Percentiles rank a stretch among this genome's conserved stretches.
These are phyloP conservation scores for Nestor notabilis DNA, from an alignment of 2,113 vertebrate genomes.

Conservation along the genomic window DNA sequence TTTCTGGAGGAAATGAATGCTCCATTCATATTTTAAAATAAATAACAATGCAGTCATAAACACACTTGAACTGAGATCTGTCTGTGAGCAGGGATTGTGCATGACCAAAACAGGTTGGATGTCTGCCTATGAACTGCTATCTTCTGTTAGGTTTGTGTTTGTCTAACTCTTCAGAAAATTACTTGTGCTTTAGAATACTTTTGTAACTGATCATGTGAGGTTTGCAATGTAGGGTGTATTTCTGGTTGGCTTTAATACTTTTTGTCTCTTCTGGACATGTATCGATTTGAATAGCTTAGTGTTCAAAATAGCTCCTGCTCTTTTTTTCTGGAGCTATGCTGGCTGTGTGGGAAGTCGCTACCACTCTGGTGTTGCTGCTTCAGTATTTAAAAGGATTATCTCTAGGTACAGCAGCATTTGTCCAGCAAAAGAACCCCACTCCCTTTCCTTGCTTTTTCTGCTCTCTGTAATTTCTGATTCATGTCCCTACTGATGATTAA, in stretches of 20 bases:
- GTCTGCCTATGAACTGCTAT: not conserved
- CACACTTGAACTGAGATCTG: not conserved
- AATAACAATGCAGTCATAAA: conserved; percentile 45
- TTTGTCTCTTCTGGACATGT: not conserved
- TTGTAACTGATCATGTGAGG: fast-evolving
- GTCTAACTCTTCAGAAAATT: not conserved
- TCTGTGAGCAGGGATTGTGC: not conserved
- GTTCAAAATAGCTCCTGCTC: not conserved
- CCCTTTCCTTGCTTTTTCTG: not conserved
- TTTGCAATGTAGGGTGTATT: not conserved
- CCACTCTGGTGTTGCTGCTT: not conserved
- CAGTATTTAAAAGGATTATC: not conserved
- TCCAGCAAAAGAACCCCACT: not conserved
- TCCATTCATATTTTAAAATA: conserved; percentile 54
- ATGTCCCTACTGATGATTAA: not conserved
- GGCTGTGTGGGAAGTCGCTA: not conserved
- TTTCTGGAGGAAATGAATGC: conserved; percentile 60
- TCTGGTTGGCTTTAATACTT: not conserved
- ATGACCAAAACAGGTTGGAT: not conserved
- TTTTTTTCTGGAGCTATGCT: not conserved
- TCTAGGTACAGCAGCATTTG: not conserved
- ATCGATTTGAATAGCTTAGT: not conserved
- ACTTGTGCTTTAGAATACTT: not conserved
- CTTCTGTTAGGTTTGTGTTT: not conserved
- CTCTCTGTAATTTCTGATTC: not conserved